Evolutionary conservation across 2,888 invertebrate species (phyloP).

Genomic region (Pedicia rivosa): DNA sequence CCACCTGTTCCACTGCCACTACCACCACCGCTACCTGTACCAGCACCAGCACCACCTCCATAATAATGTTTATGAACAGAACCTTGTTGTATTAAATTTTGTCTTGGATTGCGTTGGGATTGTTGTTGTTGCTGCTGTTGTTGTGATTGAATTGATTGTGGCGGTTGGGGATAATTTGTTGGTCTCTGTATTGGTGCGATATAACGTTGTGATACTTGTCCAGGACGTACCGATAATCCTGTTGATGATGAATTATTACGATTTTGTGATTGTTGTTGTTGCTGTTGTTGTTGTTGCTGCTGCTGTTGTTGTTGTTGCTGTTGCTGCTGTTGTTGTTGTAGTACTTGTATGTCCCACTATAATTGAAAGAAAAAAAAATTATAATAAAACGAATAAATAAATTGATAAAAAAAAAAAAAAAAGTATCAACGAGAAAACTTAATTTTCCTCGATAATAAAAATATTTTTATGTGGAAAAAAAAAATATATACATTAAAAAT

Average conservation of each 20-base stretch:
- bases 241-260: conserved; percentile 17
- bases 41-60: conserved; percentile 23
- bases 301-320: conserved; percentile 12
- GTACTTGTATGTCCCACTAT: conserved; percentile 28
- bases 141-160: conserved; percentile 9
- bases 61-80: conserved; percentile 26
- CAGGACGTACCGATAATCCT: conserved; percentile 16
- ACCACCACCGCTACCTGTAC: conserved; percentile 15
- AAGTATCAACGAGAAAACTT: neutral
- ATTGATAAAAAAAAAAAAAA: conserved; percentile 4
- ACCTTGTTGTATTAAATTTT: conserved; percentile 4
- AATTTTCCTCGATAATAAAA: neutral
- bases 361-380: conserved; percentile 4
- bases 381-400: neutral
- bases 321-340: conserved; percentile 16
- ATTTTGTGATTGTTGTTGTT: conserved; percentile 19
- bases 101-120: conserved; percentile 14
- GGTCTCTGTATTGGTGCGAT: conserved; percentile 29
- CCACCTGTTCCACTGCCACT: conserved; percentile 14
- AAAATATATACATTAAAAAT: conserved; percentile 1
- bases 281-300: conserved; percentile 19
- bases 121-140: conserved; percentile 17
- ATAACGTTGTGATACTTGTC: conserved; percentile 20
- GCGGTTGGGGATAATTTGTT: conserved; percentile 27
- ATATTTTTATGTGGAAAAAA: neutral